Conservation (phyloP, 2,113 vertebrate species). For the Phoxinus phoxinus region DNA sequence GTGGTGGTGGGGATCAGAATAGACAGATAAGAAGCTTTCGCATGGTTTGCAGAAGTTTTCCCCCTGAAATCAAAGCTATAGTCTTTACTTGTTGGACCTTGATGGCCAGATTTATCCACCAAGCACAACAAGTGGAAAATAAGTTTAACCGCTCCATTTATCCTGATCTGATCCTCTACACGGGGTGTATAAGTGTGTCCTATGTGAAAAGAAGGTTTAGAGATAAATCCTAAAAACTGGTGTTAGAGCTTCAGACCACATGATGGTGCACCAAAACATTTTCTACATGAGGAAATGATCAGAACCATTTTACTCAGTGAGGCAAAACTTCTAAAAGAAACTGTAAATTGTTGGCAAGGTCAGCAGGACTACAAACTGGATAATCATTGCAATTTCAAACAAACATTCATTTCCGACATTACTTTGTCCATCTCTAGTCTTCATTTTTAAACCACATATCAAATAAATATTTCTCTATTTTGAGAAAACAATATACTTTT, state of each 20-base stretch:
- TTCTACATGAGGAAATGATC: background rate
- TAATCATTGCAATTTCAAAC: background rate
- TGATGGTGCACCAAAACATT: too few species aligned
- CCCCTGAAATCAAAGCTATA: background rate
- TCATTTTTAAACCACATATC: background rate
- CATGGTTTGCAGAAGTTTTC: background rate
- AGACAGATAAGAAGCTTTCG: slow-evolving; percentile 31
- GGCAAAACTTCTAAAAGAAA: background rate
- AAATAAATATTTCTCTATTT: background rate
- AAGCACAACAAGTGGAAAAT: slow-evolving; percentile 28
- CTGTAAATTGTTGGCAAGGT: background rate
- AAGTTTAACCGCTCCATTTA: slow-evolving; percentile 11
- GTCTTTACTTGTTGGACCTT: slow-evolving; percentile 1
- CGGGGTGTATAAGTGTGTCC: background rate
- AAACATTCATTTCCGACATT: background rate
- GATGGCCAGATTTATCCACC: slow-evolving; percentile 25
- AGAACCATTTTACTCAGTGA: background rate
- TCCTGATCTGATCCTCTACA: background rate
- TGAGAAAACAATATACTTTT: slow-evolving; percentile 46
- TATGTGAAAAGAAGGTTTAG: background rate
- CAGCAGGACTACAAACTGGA: background rate
- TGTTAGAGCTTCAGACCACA: background rate
- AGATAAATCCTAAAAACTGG: slow-evolving; percentile 2
- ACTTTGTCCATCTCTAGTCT: slow-evolving; percentile 2
- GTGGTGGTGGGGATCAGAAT: background rate